Conservation (phyloP, 2,113 vertebrate genomes). For the Steatornis caripensis region DNA sequence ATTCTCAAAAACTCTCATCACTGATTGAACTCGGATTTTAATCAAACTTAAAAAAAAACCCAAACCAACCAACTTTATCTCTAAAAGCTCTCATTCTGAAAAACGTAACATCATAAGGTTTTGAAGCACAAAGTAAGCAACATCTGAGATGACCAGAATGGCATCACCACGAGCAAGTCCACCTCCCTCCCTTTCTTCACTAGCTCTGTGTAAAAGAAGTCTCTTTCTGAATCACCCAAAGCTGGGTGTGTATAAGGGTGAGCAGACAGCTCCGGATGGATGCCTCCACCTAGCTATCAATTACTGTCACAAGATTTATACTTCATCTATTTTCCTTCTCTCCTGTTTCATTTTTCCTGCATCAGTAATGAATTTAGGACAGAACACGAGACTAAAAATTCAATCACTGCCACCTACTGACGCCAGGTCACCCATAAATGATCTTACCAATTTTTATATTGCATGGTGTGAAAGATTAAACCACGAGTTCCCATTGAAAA, state of each 20-base stretch:
- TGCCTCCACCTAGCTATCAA: not conserved
- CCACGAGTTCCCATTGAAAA: not conserved
- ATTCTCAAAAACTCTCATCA: not conserved
- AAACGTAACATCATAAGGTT: not conserved
- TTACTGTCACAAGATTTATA: not conserved
- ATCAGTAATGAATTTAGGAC: not conserved
- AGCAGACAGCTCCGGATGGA: not conserved
- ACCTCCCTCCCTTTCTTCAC: not conserved
- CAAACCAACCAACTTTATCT: fast-evolving
- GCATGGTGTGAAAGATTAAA: not conserved
- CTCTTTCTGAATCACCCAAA: not conserved
- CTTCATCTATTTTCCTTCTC: not conserved
- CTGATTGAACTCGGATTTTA: not conserved
- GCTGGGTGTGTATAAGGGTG: not conserved
- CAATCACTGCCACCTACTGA: not conserved
- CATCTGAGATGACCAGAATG: not conserved
- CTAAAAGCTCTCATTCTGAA: not conserved
- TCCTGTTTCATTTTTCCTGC: not conserved
- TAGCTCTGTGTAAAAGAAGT: not conserved
- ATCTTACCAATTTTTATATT: not conserved
- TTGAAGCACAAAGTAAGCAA: not conserved
- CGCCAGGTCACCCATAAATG: not conserved
- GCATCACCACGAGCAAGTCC: not conserved
- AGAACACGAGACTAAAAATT: not conserved
- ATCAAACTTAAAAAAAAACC: not conserved